These are phyloP conservation scores for Rhabdomys pumilio DNA, from an alignment of 2,797 vertebrate genomes.

Conservation along the genomic window DNA sequence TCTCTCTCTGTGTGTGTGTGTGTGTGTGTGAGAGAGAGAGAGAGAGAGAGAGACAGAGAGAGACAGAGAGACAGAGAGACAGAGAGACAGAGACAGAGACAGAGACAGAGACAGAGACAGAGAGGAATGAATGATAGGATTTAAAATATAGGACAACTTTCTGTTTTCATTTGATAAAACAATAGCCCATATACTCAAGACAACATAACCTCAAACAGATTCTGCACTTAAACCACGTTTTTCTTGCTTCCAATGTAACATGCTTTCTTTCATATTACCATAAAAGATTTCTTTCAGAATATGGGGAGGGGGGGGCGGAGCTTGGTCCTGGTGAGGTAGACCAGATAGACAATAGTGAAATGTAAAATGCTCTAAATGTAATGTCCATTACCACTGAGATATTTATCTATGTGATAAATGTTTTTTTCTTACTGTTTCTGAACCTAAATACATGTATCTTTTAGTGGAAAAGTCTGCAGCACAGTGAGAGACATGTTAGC, in stretches of 20 bases:
- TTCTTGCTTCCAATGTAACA: conserved; percentile 57
- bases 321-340: conserved; percentile 7
- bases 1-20: not conserved
- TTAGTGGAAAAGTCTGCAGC: conserved; percentile 2
- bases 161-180: conserved; percentile 77
- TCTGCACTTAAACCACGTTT: not conserved
- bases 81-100: not conserved
- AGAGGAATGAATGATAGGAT: not conserved
- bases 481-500: not conserved
- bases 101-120: not conserved
- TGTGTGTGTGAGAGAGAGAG: not conserved
- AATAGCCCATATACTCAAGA: conserved; percentile 60
- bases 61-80: not conserved
- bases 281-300: conserved; percentile 69
- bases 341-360: conserved; percentile 74
- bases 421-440: conserved; percentile 58
- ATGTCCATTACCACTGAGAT: conserved; percentile 45
- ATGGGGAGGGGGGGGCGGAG: not conserved
- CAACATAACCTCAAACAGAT: conserved; percentile 53
- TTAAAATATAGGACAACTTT: conserved; percentile 39
- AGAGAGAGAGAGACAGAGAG: no score
- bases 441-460: conserved; percentile 5
- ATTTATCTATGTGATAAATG: conserved; percentile 29
- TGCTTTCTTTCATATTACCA: conserved; percentile 68
- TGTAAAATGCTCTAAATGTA: not conserved